Base-by-base conservation (phyloP, 2,888 invertebrate species). In the Lepidonotus clava region DNA sequence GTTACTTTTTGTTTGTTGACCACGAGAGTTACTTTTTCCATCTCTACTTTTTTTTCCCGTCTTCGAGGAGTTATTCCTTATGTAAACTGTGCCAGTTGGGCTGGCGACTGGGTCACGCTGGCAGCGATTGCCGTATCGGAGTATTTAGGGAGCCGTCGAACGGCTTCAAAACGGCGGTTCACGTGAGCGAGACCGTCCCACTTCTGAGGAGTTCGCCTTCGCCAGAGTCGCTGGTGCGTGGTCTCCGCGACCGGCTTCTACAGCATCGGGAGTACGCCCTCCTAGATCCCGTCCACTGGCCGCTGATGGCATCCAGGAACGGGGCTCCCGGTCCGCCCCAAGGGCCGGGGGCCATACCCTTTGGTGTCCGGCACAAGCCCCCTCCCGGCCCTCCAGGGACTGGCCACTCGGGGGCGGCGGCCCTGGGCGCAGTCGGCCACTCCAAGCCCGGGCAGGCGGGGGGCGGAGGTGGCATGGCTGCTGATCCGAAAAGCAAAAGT, bases 111-210 rank as follows among this genome's bases (percentile, higher is more conserved):
- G 80, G 80, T 71, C 71, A 71, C 80, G 24, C 41, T 51, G 51
- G 80, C 80, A 46, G 46, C 80, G 76, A 34, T 34, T 76, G 76
- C 38, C 76, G 24, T 34, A 36, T 14, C 21, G 76, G 76, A 76
- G 71, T 71, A 38, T 71, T 71, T 71, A 14, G n/a, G 14, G 21
- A 80, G 80, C 80, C 46, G 80, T 80, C 46, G 80, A 80, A 80
- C 80, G 46, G 80, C 80, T 80, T 80, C 80, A 83, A 83, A 56
- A 83, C 83, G 53, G 83, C 83, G 83, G 56, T 83, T 51, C 83
- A 83, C 83, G 53, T 83, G 83, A 84, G 84, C 46, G 84, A 84
- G 28, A 84, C 36, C 11, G 40, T 84, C 24, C 84, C 84, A 36
- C 67, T 84, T 40, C 61, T 84, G 40, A 40, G 53, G 2, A 41